Base-by-base conservation (phyloP, 2,113 vertebrate species). In the Rynchops niger region DNA sequence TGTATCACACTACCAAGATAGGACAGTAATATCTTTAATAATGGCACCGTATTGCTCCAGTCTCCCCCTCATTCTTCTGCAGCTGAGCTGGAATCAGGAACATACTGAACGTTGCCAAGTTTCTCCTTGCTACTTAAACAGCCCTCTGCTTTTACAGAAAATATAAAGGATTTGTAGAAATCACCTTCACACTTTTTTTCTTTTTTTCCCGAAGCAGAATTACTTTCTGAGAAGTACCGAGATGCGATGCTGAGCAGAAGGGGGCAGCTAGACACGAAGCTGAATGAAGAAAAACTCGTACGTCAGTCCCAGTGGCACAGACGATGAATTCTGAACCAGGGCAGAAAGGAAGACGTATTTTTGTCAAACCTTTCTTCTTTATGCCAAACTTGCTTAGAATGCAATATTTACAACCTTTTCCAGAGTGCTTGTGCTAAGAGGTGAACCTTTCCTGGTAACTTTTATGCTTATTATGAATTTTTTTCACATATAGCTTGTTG, bases 81-180 rank as follows among this genome's bases (percentile, higher is more conserved):
- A 93, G 63, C 62, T 70, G 26, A 94, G 8, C 45, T 87, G 62
- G 81, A 90, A 95, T 66, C 21, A 26, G 92, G 71, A 94, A 91
- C 22, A 5, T 69, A 83, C 4, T 21, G 29, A 94, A 80, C 22
- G 3, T 9, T 72, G 67, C 67, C 61, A 93, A 83, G 61, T 89
- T 94, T 83, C 45, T 92, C 66, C 73, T 65, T 78, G 49, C 66
- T 95, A 83, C 86, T 95, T 94, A 84, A 94, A 96, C 21, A 93
- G 72, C 40, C 92, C 86, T 76, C 55, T 81, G 82, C 66, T 93
- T 89, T 83, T 69, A 91, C 23, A 94, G 79, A 74, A 89, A 79
- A 88, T 30, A 94, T 10, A 83, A 94, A 90, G 36, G 19, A 29
- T 69, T 91, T 88, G 40, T 12, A 96, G 49, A 72, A 88, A 89